Evolutionary conservation across 2,888 invertebrate genomes (phyloP).

Genomic region (Geotrupes spiniger): DNA sequence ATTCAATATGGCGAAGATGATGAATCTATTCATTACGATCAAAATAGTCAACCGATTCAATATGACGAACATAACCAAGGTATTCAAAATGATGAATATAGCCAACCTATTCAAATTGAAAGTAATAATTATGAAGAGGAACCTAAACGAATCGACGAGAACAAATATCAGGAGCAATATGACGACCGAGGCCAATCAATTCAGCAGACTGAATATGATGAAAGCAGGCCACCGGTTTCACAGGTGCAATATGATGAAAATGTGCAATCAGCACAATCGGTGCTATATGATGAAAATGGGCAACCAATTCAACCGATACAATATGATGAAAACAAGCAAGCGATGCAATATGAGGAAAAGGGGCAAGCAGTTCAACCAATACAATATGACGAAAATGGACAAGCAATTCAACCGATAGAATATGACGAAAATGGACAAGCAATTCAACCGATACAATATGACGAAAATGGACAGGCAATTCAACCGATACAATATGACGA

Average conservation of each 20-base stretch:
- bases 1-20: not conserved
- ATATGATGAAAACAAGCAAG: not conserved
- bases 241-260: not conserved
- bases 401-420: conserved; percentile 27
- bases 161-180: conserved; percentile 20
- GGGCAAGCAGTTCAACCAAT: conserved; percentile 12
- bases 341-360: conserved; percentile 17
- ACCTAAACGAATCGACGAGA: too few species aligned
- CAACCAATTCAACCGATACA: conserved; percentile 20
- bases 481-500: conserved; percentile 20
- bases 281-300: conserved; percentile 23
- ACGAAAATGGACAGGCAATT: conserved; percentile 22
- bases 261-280: conserved; percentile 9
- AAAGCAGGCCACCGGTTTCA: not conserved
- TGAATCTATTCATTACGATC: not conserved
- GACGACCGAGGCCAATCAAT: conserved; percentile 16
- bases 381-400: conserved; percentile 23
- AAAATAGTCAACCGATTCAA: conserved; percentile 11
- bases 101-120: conserved; percentile 21
- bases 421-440: conserved; percentile 30
- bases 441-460: conserved; percentile 27
- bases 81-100: conserved; percentile 33
- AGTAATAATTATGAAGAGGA: too few species aligned
- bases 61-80: conserved; percentile 30
- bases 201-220: not conserved